A percentile compares a stretch with the other conserved stretches of the same genome.
Evolutionary conservation across 2,797 vertebrate genomes (phyloP).

Genomic region (Chromis chromis): DNA sequence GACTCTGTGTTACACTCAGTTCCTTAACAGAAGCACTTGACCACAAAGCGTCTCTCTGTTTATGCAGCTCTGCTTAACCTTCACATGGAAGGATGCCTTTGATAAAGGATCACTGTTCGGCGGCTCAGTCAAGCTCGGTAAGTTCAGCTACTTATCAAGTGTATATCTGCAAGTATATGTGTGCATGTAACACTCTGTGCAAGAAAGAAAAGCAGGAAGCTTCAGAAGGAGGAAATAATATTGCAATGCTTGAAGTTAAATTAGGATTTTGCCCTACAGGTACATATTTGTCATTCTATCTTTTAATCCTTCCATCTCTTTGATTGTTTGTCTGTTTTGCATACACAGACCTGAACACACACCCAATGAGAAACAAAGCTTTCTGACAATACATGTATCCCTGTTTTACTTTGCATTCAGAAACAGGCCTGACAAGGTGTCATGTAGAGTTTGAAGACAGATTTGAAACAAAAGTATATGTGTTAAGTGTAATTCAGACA

Average conservation of each 20-base stretch:
- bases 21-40: conserved; percentile 25
- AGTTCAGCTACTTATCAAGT: conserved; percentile 44
- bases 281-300: conserved; percentile 16
- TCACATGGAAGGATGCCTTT: conserved; percentile 99
- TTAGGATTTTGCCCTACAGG: neutral
- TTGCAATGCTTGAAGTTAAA: neutral
- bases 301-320: neutral
- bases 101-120: conserved; percentile 99
- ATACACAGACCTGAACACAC: neutral
- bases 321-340: neutral
- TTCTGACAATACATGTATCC: neutral
- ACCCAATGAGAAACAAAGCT: neutral
- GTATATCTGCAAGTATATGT: conserved; percentile 1
- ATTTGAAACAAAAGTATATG: neutral
- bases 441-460: neutral
- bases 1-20: conserved; percentile 20
- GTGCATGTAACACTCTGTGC: neutral
- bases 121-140: conserved; percentile 96
- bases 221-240: neutral
- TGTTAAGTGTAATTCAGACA: neutral
- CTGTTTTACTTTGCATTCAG: neutral
- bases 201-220: neutral
- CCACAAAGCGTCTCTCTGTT: conserved; percentile 58
- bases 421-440: conserved; percentile 35
- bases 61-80: conserved; percentile 94